Conservation (phyloP, 2,888 invertebrate genomes). For the Eristalis arbustorum region DNA sequence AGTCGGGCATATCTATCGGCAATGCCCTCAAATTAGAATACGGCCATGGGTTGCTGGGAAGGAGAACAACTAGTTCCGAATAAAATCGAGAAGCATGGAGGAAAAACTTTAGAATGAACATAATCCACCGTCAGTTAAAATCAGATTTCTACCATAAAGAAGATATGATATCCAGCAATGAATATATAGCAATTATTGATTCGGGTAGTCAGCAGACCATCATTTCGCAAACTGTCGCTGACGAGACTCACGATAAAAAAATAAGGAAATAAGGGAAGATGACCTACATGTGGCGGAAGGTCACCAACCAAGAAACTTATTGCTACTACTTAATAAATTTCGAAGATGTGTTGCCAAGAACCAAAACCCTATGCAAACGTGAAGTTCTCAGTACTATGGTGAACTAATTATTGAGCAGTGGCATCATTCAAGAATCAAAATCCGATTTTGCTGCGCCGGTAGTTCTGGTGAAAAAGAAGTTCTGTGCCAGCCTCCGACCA, state of each 20-base stretch:
- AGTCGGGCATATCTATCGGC: constrained; percentile 4
- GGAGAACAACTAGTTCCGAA: too few relatives aligned
- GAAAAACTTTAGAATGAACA: not conserved
- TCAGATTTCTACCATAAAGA: not conserved
- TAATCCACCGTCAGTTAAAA: not conserved
- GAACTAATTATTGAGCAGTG: too few relatives aligned
- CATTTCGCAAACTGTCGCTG: too few relatives aligned
- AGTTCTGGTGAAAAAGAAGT: constrained; percentile 27
- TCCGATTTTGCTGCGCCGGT: constrained; percentile 13
- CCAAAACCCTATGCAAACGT: not conserved
- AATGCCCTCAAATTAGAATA: not conserved
- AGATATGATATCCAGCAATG: not conserved
- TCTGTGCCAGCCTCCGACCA: too few relatives aligned
- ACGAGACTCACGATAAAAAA: too few relatives aligned
- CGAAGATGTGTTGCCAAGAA: constrained; percentile 10
- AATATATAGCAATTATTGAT: constrained; percentile 11
- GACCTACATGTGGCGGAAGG: not conserved
- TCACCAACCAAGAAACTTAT: too few relatives aligned
- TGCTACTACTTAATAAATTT: too few relatives aligned
- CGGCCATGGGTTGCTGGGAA: not conserved
- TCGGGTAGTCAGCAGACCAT: too few relatives aligned
- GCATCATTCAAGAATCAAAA: constrained; percentile 1
- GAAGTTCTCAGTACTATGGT: too few relatives aligned
- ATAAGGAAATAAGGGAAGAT: too few relatives aligned
- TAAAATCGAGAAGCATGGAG: not conserved